These are phyloP conservation scores for Oceanodroma tethys DNA, from an alignment of 2,113 vertebrate genomes.

Conservation along the genomic window DNA sequence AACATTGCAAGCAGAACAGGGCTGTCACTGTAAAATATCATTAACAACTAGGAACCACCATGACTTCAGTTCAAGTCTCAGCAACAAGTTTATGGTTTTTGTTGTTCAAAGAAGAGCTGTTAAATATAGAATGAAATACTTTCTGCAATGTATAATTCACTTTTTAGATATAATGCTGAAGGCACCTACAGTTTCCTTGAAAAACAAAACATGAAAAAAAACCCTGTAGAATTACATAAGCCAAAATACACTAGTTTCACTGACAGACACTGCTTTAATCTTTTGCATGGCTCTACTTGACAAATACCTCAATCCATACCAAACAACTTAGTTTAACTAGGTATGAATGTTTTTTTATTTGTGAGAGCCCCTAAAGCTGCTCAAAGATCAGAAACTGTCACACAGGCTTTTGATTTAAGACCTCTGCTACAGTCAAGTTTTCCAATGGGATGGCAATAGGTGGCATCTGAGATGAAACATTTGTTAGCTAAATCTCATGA, in stretches of 20 bases:
- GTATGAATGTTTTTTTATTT: background rate
- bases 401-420: slow-evolving; percentile 5
- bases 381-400: slow-evolving; percentile 14
- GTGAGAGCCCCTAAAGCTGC: background rate
- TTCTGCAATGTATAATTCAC: slow-evolving; percentile 23
- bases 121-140: slow-evolving; percentile 30
- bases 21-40: slow-evolving; percentile 30
- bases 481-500: background rate
- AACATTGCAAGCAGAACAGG: background rate
- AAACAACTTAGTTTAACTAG: background rate
- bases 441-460: background rate
- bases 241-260: background rate
- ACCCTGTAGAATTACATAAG: background rate
- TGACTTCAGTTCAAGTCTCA: background rate
- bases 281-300: slow-evolving; percentile 5
- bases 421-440: background rate
- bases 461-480: background rate
- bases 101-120: slow-evolving; percentile 28
- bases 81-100: background rate
- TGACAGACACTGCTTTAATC: background rate
- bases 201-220: background rate
- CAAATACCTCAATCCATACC: background rate
- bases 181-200: background rate
- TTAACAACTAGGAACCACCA: background rate
- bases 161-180: slow-evolving; percentile 32